These are phyloP conservation scores for Cotesia typhae DNA, from an alignment of 1,140 invertebrate species.

Conservation along the genomic window DNA sequence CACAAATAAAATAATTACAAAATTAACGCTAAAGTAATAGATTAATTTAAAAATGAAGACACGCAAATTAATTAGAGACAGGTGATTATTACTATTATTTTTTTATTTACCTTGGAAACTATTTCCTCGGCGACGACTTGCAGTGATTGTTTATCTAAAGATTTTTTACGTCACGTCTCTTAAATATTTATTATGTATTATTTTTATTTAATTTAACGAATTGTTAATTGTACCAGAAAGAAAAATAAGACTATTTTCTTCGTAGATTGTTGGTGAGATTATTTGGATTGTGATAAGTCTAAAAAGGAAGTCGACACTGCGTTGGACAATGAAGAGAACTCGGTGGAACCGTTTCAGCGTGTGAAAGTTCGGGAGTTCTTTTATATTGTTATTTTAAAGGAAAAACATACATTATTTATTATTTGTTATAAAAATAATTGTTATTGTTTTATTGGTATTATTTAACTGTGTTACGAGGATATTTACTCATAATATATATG, in stretches of 20 bases:
- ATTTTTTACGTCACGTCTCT: background rate
- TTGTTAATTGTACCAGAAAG: background rate
- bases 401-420: background rate
- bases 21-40: too few relatives aligned
- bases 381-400: background rate
- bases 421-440: background rate
- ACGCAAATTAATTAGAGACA: background rate
- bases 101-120: conserved; percentile 3
- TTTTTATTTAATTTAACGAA: background rate
- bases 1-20: too few relatives aligned
- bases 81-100: conserved; percentile 6
- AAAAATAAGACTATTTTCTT: conserved; percentile 18
- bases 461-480: background rate
- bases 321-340: conserved; percentile 30
- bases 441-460: background rate
- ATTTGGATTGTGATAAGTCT: background rate
- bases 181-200: too few relatives aligned
- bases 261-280: background rate
- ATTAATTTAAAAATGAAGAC: background rate
- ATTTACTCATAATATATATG: background rate
- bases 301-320: background rate
- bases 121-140: background rate
- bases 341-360: conserved; percentile 35
- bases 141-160: background rate
- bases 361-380: conserved; percentile 31